phyloP scores from a whole-genome alignment of 2,797 vertebrate species.

The Bradypodion ventrale region DNA sequence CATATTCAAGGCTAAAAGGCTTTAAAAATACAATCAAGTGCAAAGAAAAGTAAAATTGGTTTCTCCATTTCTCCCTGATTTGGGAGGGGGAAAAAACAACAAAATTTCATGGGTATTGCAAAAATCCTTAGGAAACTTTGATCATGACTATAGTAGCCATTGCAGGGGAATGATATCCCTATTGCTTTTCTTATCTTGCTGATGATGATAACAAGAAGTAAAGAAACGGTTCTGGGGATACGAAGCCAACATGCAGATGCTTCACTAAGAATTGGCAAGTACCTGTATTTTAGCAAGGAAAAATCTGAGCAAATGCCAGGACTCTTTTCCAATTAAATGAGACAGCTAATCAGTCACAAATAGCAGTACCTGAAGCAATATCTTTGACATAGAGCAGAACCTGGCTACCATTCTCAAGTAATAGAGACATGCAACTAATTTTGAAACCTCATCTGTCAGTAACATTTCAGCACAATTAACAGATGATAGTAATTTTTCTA shows the following conservation, averaged over 20 bases:
- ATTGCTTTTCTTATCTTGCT: background rate
- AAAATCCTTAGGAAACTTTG: background rate
- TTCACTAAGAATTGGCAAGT: background rate
- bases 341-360: constrained; percentile 1
- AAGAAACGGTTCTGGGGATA: background rate
- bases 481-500: constrained; percentile 3
- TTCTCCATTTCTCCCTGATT: background rate
- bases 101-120: background rate
- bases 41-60: background rate
- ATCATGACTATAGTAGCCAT: background rate
- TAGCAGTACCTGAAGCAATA: constrained; percentile 61
- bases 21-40: background rate
- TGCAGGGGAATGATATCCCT: background rate
- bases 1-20: too few relatives aligned
- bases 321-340: background rate
- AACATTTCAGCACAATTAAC: background rate
- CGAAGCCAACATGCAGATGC: constrained; percentile 20
- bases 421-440: background rate
- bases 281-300: background rate
- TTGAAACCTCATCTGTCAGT: background rate
- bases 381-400: constrained; percentile 50
- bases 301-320: too few relatives aligned
- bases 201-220: background rate
- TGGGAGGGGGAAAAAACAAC: background rate
- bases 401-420: constrained; percentile 39